These are phyloP conservation scores for Eidolon dupreanum DNA, from an alignment of 2,797 vertebrate genomes.

Conservation along the genomic window DNA sequence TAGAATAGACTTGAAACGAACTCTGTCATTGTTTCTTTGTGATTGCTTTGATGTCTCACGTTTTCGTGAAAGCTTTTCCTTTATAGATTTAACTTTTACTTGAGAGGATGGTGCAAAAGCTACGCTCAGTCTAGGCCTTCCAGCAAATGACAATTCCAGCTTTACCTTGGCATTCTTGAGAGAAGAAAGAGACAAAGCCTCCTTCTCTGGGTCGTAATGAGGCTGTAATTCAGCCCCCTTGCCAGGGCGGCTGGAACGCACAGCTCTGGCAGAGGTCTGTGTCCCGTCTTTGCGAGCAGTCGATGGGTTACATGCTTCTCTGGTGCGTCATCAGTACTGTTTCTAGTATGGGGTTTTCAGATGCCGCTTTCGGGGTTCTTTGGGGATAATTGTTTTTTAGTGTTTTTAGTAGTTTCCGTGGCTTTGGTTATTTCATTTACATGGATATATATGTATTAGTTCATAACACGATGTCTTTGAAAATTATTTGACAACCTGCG, in stretches of 20 bases:
- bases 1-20: background rate
- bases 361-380: background rate
- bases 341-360: slow-evolving; percentile 58
- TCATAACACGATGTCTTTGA: slow-evolving; percentile 49
- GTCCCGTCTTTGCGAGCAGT: background rate
- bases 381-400: background rate
- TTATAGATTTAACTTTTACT: background rate
- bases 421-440: slow-evolving; percentile 29
- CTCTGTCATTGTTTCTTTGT: background rate
- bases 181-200: slow-evolving; percentile 45
- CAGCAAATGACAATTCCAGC: slow-evolving; percentile 61
- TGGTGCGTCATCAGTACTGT: background rate
- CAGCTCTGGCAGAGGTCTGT: background rate
- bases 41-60: background rate
- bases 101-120: background rate
- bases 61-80: background rate
- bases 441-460: background rate
- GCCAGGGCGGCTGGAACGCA: background rate
- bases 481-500: slow-evolving; percentile 27
- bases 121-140: background rate
- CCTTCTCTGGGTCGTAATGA: background rate
- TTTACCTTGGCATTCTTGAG: slow-evolving; percentile 33
- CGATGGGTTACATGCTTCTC: background rate
- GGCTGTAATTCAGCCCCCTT: background rate
- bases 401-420: slow-evolving; percentile 17